These are phyloP conservation scores for Cephus pulcher DNA, from an alignment of 2,888 invertebrate genomes.

Conservation along the genomic window DNA sequence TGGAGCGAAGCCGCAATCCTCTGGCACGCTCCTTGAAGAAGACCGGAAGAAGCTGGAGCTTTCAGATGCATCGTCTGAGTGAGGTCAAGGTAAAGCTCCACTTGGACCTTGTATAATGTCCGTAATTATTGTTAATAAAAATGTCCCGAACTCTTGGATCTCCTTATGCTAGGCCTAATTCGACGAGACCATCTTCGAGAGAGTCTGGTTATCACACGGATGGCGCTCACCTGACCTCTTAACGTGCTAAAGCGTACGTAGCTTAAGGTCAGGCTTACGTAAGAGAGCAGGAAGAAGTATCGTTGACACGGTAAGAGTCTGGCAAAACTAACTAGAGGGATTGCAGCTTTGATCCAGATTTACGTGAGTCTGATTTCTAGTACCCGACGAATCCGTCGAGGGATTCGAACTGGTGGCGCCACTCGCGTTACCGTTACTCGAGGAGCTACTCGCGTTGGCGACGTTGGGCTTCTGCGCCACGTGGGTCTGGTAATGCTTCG, in stretches of 20 bases:
- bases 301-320: neutral
- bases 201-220: neutral
- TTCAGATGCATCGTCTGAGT: neutral
- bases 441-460: conserved; percentile 72
- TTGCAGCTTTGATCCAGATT: conserved; percentile 45
- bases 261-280: neutral
- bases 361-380: conserved; percentile 37
- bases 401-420: conserved; percentile 41
- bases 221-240: neutral
- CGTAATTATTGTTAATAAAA: neutral
- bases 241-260: neutral
- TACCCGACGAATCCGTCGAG: conserved; percentile 27
- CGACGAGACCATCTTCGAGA: neutral
- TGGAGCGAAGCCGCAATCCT: neutral
- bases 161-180: neutral
- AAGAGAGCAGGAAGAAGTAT: neutral
- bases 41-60: neutral
- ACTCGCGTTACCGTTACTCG: conserved; percentile 50
- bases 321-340: conserved; percentile 51
- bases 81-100: neutral
- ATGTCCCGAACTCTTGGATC: neutral
- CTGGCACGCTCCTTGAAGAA: neutral
- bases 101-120: neutral
- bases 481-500: conserved; percentile 94
- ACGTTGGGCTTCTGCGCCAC: conserved; percentile 83